Evolutionary conservation across 2,113 vertebrate species (phyloP), one percentile per base, ranked within the genome.

Genomic region (Sylvicapra grimmia): DNA sequence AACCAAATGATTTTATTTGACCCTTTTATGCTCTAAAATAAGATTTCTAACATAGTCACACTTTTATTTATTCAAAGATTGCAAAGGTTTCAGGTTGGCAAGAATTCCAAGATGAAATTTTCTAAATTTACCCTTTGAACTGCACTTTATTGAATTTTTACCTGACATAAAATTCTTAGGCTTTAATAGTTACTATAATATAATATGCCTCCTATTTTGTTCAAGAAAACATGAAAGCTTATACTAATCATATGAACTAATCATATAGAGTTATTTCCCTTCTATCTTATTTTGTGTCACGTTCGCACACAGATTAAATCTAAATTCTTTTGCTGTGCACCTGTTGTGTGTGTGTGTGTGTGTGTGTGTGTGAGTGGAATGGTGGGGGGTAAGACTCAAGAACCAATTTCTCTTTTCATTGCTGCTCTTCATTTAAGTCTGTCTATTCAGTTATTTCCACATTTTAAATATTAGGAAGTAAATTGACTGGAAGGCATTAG

Each of bases 81-180:
- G 93, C 72, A 97, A 92, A 93, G 18, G 47, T 54, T 95, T 97
- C 56, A 93, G 33, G 84, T 36, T 95, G 79, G 33, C 72, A 92
- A 88, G 21, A 93, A 89, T 97, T 86, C 89, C 31, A 94, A 93
- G 15, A 94, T 61, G 77, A 94, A 94, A 93, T 82, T 96, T 92
- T 97, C 97, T 95, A 97, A 92, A 96, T 9, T 18, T 86, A 16
- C 61, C 85, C 82, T 92, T 98, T 94, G 51, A 97, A 80, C 96
- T 98, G 61, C 29, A 89, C 96, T 93, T 97, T 91, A 61, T 85
- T 86, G 59, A 85, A 87, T 93, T 92, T 96, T 97, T 88, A 79
- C 49, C 82, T 3, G 0, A 92, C 40, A 96, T 65, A 47, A 25
- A 72, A 33, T 96, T 97, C 96, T 97, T 96, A 90, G 27, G 33